Percentiles rank a stretch among this genome's conserved stretches.
These are phyloP conservation scores for Drosophila paulistorum DNA, from an alignment of 1,140 invertebrate species.

Conservation along the genomic window DNA sequence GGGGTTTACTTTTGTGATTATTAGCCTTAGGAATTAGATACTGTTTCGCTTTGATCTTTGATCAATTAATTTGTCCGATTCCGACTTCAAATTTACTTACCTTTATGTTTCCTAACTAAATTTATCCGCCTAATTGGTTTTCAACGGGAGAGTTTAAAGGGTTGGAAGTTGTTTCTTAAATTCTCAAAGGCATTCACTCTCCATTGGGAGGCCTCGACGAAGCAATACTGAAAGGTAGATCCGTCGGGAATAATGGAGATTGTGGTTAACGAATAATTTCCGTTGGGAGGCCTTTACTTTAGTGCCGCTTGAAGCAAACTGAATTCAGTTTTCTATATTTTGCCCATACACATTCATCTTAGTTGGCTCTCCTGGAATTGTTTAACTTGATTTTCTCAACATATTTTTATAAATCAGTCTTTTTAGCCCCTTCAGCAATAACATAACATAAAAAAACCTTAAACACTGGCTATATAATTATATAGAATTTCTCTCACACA, in stretches of 20 bases:
- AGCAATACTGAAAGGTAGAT: too few relatives aligned
- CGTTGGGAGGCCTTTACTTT: not conserved
- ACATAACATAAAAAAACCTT: not conserved
- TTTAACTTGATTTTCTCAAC: not conserved
- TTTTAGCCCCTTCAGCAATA: not conserved
- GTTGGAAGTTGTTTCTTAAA: too few relatives aligned
- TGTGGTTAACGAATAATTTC: too few relatives aligned
- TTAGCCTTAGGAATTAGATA: too few relatives aligned
- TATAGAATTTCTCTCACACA: not conserved
- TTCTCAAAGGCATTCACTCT: too few relatives aligned
- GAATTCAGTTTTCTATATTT: not conserved
- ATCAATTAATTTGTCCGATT: too few relatives aligned
- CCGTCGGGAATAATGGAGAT: too few relatives aligned
- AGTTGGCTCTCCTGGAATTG: constrained; percentile 1
- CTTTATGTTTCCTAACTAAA: too few relatives aligned
- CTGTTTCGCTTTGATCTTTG: too few relatives aligned
- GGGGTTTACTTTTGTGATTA: too few relatives aligned
- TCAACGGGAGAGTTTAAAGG: not conserved
- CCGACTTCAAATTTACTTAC: too few relatives aligned
- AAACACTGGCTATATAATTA: constrained; percentile 3
- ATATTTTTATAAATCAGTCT: not conserved
- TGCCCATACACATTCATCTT: not conserved
- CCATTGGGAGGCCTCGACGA: not conserved
- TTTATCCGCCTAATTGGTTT: too few relatives aligned
- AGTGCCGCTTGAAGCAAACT: not conserved